These are phyloP conservation scores for Brachypalpus laphriformis DNA, from an alignment of 2,888 invertebrate species.

Conservation along the genomic window DNA sequence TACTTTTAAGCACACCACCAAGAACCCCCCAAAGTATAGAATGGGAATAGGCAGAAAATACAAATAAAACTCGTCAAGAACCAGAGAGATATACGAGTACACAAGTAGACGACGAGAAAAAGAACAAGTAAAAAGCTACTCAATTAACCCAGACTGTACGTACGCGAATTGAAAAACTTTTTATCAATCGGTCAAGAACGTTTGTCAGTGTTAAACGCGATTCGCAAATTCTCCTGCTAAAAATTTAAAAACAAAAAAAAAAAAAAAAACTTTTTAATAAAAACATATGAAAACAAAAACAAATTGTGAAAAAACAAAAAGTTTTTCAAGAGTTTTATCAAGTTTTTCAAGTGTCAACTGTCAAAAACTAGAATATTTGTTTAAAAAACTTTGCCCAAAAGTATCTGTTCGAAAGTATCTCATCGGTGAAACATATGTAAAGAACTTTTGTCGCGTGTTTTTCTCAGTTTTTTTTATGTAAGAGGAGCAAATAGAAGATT, in stretches of 20 bases:
- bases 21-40: conserved; percentile 33
- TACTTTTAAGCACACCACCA: conserved; percentile 2
- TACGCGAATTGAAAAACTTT: conserved; percentile 77
- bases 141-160: conserved; percentile 76
- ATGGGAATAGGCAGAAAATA: conserved; percentile 15
- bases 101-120: conserved; percentile 68
- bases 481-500: conserved; percentile 4
- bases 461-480: conserved; percentile 43
- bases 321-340: conserved; percentile 48
- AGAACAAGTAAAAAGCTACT: conserved; percentile 75
- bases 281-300: conserved; percentile 58
- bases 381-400: neutral
- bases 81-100: conserved; percentile 75
- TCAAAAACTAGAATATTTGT: conserved; percentile 5
- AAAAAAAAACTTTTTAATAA: conserved; percentile 18
- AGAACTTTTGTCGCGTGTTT: conserved; percentile 70
- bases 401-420: neutral
- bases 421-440: conserved; percentile 9
- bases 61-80: neutral
- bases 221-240: conserved; percentile 70
- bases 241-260: conserved; percentile 49
- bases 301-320: conserved; percentile 74
- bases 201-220: conserved; percentile 78
- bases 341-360: conserved; percentile 10
- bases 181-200: conserved; percentile 83